Percentiles rank a stretch among this genome's conserved stretches.
These are phyloP conservation scores for Zapornia atra DNA, from an alignment of 2,113 vertebrate species.

Conservation along the genomic window DNA sequence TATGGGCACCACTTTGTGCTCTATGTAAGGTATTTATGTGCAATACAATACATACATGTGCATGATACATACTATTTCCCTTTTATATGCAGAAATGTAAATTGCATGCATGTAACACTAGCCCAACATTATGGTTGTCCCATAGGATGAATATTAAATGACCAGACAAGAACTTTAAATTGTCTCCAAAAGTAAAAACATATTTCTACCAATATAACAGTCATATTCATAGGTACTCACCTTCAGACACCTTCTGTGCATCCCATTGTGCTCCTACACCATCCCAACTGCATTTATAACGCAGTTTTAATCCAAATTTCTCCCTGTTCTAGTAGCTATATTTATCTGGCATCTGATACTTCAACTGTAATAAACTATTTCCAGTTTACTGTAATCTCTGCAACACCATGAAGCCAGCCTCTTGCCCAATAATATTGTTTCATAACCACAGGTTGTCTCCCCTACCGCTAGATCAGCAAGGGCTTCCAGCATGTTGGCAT, in stretches of 20 bases:
- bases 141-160: background rate
- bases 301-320: background rate
- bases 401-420: background rate
- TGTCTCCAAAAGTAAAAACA: background rate
- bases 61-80: background rate
- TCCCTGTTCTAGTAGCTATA: background rate
- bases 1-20: background rate
- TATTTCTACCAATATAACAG: background rate
- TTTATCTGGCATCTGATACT: background rate
- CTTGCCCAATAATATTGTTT: background rate
- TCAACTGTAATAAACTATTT: background rate
- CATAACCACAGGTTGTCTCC: background rate
- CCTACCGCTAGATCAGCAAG: accelerated
- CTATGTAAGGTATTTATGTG: background rate
- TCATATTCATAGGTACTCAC: background rate
- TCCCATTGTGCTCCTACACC: background rate
- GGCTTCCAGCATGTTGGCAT: background rate
- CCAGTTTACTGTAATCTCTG: background rate
- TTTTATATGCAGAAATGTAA: background rate
- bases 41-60: background rate
- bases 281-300: background rate
- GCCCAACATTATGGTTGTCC: background rate
- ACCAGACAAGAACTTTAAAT: background rate
- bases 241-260: background rate
- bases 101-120: background rate